Evolutionary conservation across 2,113 vertebrate species (phyloP), one percentile per base, ranked within the genome.

Genomic region (Crotalus viridis): DNA sequence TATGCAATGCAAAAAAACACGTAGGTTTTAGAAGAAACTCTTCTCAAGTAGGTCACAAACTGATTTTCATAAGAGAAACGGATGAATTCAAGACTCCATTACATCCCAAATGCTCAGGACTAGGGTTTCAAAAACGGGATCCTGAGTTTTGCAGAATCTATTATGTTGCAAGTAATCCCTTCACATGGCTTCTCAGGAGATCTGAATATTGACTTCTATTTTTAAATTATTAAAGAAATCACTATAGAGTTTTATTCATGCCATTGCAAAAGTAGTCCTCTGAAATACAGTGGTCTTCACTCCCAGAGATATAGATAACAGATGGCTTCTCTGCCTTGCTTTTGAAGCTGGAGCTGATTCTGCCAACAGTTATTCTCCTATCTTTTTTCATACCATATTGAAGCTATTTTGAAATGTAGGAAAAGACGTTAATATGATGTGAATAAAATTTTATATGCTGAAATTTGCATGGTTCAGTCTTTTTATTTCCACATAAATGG

Each of bases 381-480:
- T 28, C 86, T 1, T 0, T 55, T 51, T 90, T 89, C 90, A 22
- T 0, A 0, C 33, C 33, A 0, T 3, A 33, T 59, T 88, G 10
- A 33, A 13, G 13, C 89, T 64, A 87, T 52, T 21, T 74, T 81
- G 10, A 74, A 90, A 69, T 90, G 28, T 10, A 69, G 5, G 46
- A 10, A 69, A 69, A 8, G 19, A 28, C 26, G 15, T 51, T 48
- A 48, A 51, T 51, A 51, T 51, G 48, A 59, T n/a, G 43, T 90
- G 24, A 8, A 10, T 12, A 10, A 3, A 85, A 10, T 12, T 85
- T 85, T 55, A 7, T 13, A 56, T 55, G 21, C 5, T 22, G 69
- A 39, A 26, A 5, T 17, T n/a, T 26, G 15, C 26, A 21, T 81
- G n/a, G 46, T 74, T 90, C 61, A 22, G 8, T 69, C 9, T 19